Percentiles rank a stretch among this genome's conserved stretches.
These are phyloP conservation scores for Pseudolaguvia tuberculata DNA, from an alignment of 2,113 vertebrate species.

Conservation along the genomic window DNA sequence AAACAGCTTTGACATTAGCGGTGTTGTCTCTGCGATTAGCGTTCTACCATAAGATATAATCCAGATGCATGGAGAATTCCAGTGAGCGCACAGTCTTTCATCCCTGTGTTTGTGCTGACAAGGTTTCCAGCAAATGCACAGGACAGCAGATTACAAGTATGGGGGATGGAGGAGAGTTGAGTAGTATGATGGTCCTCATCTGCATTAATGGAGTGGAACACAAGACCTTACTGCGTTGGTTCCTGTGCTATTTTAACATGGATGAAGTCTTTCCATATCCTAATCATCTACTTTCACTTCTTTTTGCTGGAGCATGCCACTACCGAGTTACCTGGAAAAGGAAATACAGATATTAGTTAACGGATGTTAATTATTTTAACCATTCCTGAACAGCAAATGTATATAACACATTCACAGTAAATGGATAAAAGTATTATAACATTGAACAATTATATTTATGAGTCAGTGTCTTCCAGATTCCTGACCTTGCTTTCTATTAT, in stretches of 20 bases:
- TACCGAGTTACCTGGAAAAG: conserved; percentile 73
- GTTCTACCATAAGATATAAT: conserved; percentile 25
- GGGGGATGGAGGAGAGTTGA: conserved; percentile 10
- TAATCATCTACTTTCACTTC: not conserved
- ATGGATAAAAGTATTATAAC: no score
- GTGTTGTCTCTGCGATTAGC: conserved; percentile 22
- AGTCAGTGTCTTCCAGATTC: no score
- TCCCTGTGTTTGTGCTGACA: conserved; percentile 12
- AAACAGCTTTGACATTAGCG: conserved; percentile 27
- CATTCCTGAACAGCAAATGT: not conserved
- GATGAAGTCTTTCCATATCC: conserved; percentile 19
- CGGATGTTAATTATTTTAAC: not conserved
- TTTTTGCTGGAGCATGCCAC: conserved; percentile 42
- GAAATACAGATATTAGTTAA: not conserved
- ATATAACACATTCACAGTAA: not conserved
- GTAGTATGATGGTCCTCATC: conserved; percentile 23
- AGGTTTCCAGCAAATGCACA: conserved; percentile 18
- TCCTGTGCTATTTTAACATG: conserved; percentile 14
- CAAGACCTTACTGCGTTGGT: conserved; percentile 13
- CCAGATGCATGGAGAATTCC: conserved; percentile 16
- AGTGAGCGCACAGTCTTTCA: conserved; percentile 22
- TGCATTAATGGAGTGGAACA: conserved; percentile 29
- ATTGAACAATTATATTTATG: not conserved
- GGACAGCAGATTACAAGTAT: not conserved
- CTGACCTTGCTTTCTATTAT: no score